Evolutionary conservation across 2,113 vertebrate species (phyloP).

Genomic region (Epinephelus moara): DNA sequence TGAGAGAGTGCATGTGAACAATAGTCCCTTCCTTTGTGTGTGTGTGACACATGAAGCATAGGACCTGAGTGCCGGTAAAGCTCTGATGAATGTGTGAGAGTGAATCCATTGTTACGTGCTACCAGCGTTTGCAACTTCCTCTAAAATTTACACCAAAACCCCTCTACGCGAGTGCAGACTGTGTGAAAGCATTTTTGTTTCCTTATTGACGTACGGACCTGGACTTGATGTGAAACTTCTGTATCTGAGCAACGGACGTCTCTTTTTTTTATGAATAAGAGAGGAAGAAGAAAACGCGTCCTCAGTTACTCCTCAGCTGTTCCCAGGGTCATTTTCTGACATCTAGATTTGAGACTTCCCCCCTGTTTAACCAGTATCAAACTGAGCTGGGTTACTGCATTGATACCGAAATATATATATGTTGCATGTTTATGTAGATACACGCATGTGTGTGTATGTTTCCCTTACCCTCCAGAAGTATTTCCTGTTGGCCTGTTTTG

Average conservation of each 20-base stretch:
- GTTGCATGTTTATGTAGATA: background rate
- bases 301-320: background rate
- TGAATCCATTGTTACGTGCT: conserved; percentile 40
- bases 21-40: conserved; percentile 45
- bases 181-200: conserved; percentile 45
- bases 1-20: conserved; percentile 24
- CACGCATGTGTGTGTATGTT: background rate
- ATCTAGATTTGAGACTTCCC: background rate
- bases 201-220: conserved; percentile 22
- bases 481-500: conserved; percentile 83
- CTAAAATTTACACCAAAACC: conserved; percentile 61
- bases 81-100: conserved; percentile 42
- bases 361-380: background rate
- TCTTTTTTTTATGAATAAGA: conserved; percentile 10
- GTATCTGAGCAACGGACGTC: conserved; percentile 3
- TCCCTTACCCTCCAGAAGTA: conserved; percentile 87
- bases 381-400: background rate
- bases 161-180: background rate
- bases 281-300: conserved; percentile 20
- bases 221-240: conserved; percentile 56
- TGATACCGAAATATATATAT: background rate
- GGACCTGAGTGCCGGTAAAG: conserved; percentile 56
- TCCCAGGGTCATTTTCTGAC: conserved; percentile 5
- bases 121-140: conserved; percentile 57
- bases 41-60: conserved; percentile 9